Percentiles rank a stretch among this genome's conserved stretches.
phyloP scores from a whole-genome alignment of 2,797 vertebrate genomes.

The Poeciliopsis paucimaculata region DNA sequence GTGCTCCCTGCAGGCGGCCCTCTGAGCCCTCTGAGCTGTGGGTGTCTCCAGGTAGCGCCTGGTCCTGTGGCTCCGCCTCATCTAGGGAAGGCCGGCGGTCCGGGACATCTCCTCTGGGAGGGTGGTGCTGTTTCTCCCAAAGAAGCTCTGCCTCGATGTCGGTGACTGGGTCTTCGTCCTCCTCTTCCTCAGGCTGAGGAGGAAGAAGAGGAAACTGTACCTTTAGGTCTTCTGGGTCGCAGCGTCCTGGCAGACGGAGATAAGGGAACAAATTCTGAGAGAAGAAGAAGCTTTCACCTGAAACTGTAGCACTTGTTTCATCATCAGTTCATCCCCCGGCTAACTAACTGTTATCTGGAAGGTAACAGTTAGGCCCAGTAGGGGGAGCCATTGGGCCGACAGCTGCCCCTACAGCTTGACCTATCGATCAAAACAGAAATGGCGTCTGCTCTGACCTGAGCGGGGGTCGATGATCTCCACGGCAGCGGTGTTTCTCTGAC shows the following conservation, averaged over 20 bases:
- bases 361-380: too few relatives aligned
- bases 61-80: slow-evolving; percentile 59
- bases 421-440: background rate
- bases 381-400: too few relatives aligned
- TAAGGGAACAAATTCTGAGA: background rate
- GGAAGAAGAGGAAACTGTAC: slow-evolving; percentile 28
- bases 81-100: slow-evolving; percentile 57
- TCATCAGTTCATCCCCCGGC: background rate
- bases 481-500: slow-evolving; percentile 67
- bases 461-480: slow-evolving; percentile 77
- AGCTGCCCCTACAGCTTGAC: background rate
- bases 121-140: slow-evolving; percentile 68
- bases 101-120: slow-evolving; percentile 74
- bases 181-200: slow-evolving; percentile 5
- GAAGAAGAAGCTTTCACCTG: background rate
- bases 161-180: slow-evolving; percentile 46
- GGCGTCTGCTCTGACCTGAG: slow-evolving; percentile 40
- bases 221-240: slow-evolving; percentile 57
- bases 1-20: slow-evolving; percentile 14
- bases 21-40: slow-evolving; percentile 16
- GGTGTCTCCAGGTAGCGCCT: slow-evolving; percentile 23
- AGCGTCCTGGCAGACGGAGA: slow-evolving; percentile 63
- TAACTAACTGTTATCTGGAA: too few relatives aligned
- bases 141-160: slow-evolving; percentile 67
- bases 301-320: background rate